phyloP scores from a whole-genome alignment of 2,113 vertebrate species.

The Odocoileus hemionus region DNA sequence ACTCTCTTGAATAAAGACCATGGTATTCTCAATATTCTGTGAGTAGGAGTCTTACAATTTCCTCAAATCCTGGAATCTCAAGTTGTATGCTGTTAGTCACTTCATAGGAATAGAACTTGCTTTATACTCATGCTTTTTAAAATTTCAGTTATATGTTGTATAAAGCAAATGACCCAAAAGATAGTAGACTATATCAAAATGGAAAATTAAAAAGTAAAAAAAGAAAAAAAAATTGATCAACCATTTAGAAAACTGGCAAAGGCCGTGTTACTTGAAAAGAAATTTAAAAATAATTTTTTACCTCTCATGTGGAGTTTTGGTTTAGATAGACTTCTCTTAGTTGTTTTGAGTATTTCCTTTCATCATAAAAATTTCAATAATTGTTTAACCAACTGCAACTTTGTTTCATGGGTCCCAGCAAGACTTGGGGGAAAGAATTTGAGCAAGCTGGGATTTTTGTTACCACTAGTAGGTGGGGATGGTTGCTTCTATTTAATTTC shows the following conservation, averaged over 20 bases:
- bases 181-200: background rate
- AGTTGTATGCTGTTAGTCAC: background rate
- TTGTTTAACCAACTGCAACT: background rate
- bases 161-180: background rate
- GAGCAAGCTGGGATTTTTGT: background rate
- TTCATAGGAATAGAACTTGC: background rate
- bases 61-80: background rate
- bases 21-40: background rate
- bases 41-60: background rate
- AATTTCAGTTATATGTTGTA: background rate
- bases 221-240: background rate
- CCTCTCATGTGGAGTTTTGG: background rate
- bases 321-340: no score
- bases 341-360: background rate
- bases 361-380: background rate
- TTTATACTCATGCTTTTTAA: background rate
- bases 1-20: background rate
- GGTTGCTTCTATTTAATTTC: background rate
- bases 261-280: background rate
- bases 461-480: no score
- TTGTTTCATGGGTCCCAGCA: background rate
- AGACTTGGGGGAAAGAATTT: background rate
- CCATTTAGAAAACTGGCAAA: background rate
- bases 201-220: background rate
- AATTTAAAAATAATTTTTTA: constrained; percentile 1